phyloP scores from a whole-genome alignment of 1,140 invertebrate genomes.

The Drosophila repletoides region DNA sequence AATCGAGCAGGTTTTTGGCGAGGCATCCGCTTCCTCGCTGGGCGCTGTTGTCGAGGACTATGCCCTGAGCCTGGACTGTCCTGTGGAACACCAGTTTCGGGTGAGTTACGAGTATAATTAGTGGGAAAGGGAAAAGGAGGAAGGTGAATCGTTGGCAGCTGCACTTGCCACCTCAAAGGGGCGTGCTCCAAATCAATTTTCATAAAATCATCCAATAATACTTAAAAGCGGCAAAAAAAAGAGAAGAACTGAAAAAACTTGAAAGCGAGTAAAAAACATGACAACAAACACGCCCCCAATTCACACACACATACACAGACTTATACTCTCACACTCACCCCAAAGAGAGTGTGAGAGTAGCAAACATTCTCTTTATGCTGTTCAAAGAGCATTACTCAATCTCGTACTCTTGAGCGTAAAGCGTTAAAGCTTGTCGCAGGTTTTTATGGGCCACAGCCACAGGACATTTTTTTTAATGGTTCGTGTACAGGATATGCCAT shows the following conservation, averaged over 20 bases:
- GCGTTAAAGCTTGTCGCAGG: slow-evolving; percentile 21
- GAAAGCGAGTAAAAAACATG: slow-evolving; percentile 55
- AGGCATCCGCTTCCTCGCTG: slow-evolving; percentile 45
- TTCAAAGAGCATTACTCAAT: slow-evolving; percentile 34
- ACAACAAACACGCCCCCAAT: slow-evolving; percentile 76
- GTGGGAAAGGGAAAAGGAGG: too few relatives aligned
- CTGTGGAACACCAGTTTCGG: slow-evolving; percentile 70
- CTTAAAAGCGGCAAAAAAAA: slow-evolving; percentile 53
- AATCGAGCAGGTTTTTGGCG: slow-evolving; percentile 75
- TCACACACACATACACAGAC: slow-evolving; percentile 21
- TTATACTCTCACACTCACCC: slow-evolving; percentile 7
- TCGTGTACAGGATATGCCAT: slow-evolving; percentile 71
- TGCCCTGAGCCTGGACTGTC: slow-evolving; percentile 63
- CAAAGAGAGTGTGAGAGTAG: slow-evolving; percentile 26
- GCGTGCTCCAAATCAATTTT: slow-evolving; percentile 73
- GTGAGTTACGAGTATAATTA: slow-evolving; percentile 53
- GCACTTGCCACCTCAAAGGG: slow-evolving; percentile 58
- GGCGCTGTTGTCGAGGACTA: slow-evolving; percentile 68
- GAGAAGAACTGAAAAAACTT: slow-evolving; percentile 7
- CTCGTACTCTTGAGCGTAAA: slow-evolving; percentile 25
- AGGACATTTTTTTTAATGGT: slow-evolving; percentile 66
- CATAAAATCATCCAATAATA: slow-evolving; percentile 78
- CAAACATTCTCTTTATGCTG: slow-evolving; percentile 10
- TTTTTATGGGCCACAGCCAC: slow-evolving; percentile 28
- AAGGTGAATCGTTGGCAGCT: slow-evolving; percentile 33